Evolutionary conservation across 2,797 vertebrate species (phyloP).

Genomic region (Coilia nasus): DNA sequence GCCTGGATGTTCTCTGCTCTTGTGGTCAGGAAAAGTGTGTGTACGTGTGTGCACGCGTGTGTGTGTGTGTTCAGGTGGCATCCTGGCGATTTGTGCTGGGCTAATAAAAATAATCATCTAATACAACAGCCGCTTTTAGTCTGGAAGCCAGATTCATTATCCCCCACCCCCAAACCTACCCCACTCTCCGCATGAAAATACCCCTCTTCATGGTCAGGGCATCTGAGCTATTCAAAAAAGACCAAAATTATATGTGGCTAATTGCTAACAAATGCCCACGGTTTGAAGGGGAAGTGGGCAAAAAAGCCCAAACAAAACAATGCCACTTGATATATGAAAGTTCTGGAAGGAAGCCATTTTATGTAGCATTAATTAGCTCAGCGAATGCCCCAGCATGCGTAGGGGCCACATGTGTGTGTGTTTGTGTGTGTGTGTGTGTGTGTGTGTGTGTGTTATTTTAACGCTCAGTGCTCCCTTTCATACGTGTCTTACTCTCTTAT

Average conservation of each 20-base stretch:
- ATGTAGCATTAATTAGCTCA: conserved; percentile 44
- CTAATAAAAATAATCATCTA: conserved; percentile 25
- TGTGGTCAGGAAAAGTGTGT: conserved; percentile 4
- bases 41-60: neutral
- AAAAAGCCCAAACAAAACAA: conserved; percentile 17
- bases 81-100: neutral
- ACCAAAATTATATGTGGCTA: conserved; percentile 47
- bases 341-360: conserved; percentile 40
- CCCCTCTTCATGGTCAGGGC: conserved; percentile 41
- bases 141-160: neutral
- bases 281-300: neutral
- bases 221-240: conserved; percentile 36
- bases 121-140: conserved; percentile 14
- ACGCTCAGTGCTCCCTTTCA: neutral
- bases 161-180: neutral
- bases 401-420: conserved; percentile 15
- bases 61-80: conserved; percentile 21
- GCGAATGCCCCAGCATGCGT: conserved; percentile 41
- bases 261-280: conserved; percentile 50
- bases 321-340: conserved; percentile 40
- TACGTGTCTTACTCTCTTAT: neutral
- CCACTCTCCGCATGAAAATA: neutral
- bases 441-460: conserved; percentile 19
- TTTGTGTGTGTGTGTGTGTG: neutral
- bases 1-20: conserved; percentile 5